Percentiles rank a stretch among this genome's conserved stretches.
These are phyloP conservation scores for Andrena bicolor DNA, from an alignment of 2,888 invertebrate species.

Conservation along the genomic window DNA sequence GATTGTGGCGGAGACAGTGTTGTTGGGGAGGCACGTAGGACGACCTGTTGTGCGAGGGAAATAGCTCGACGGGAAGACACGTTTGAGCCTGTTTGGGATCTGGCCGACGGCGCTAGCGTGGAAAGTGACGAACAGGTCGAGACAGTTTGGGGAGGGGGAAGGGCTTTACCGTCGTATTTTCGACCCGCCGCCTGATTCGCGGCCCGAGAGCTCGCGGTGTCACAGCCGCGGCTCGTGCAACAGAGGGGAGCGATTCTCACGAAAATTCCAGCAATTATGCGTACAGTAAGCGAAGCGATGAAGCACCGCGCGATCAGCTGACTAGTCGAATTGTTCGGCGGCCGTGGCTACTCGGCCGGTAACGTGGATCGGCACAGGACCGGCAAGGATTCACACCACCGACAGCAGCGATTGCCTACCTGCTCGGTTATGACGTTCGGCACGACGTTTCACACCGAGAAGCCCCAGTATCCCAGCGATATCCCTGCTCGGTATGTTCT, in stretches of 20 bases:
- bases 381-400: slow-evolving; percentile 46
- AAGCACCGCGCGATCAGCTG: slow-evolving; percentile 79
- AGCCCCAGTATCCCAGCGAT: slow-evolving; percentile 77
- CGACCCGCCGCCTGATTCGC: background rate
- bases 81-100: background rate
- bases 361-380: slow-evolving; percentile 57
- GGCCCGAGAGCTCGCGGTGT: background rate
- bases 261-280: slow-evolving; percentile 73
- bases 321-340: slow-evolving; percentile 78
- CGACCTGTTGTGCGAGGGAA: slow-evolving; percentile 40
- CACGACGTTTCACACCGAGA: slow-evolving; percentile 80
- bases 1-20: slow-evolving; percentile 1
- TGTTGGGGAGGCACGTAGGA: background rate
- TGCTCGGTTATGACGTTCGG: slow-evolving; percentile 83
- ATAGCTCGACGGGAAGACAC: slow-evolving; percentile 10
- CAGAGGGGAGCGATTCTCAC: background rate
- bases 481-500: slow-evolving; percentile 77
- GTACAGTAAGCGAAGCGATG: slow-evolving; percentile 74
- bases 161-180: background rate
- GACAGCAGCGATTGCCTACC: slow-evolving; percentile 56
- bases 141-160: background rate
- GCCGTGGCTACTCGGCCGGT: slow-evolving; percentile 58
- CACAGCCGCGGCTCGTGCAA: background rate
- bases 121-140: slow-evolving; percentile 4
- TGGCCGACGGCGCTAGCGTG: slow-evolving; percentile 1